Base-by-base conservation (phyloP, 2,797 vertebrate genomes). In the Okamejei kenojei region DNA sequence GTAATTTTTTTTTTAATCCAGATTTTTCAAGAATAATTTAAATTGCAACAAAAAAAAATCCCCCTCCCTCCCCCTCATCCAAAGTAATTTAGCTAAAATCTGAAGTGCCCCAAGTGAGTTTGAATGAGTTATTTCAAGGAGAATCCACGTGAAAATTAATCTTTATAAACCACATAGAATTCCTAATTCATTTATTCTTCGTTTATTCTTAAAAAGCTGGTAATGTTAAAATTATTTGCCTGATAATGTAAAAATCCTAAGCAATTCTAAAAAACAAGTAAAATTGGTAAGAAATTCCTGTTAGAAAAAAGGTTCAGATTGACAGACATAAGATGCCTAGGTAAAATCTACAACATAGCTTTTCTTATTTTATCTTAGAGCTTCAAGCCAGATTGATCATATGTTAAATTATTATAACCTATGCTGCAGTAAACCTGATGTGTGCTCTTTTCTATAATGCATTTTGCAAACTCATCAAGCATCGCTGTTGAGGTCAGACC, bases 1-100 rank as follows among this genome's bases (percentile, higher is more conserved):
- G 45, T 45, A 45, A 45, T 45, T 45, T 45, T 1, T 38, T 45
- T 45, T 95, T 93, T 93, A 94, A 93, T 90, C 84, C 94, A 84
- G 13, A 17, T 84, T 84, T 94, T 93, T 94, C 94, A 94, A 45
- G 90, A 93, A 94, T 90, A 94, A 29, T 93, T 90, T 54, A 81
- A 26, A 54, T 19, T 54, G 38, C 21, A 54, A 9, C 19, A 54
- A 79, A 8, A 23, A 23, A 23, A 54, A 1, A 2, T 82, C 58
- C 38, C 2, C 2, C 29, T 63, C 17, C 0, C 1, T 11, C 58
- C 13, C 26, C 58, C 58, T 65, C 7, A 1, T 23, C 71, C 17
- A 74, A 74, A 63, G 29, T 0, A n/a, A 17, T 32, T 63, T n/a
- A 1, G 82, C 13, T 17, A 63, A n/a, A 86, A 17, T 7, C 26